Conservation (phyloP, 2,888 invertebrate genomes). For the Macrophya alboannulata region DNA sequence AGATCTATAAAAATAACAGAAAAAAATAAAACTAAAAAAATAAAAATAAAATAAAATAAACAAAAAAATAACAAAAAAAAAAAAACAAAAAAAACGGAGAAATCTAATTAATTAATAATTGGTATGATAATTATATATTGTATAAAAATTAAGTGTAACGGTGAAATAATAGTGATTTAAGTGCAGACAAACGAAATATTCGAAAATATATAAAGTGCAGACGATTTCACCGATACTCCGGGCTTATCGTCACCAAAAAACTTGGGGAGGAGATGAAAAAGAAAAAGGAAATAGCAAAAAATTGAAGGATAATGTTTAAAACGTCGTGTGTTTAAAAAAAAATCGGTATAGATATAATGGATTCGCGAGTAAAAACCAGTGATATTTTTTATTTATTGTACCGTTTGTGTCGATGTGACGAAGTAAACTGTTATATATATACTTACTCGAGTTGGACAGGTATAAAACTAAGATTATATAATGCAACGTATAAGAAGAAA, state of each 20-base stretch:
- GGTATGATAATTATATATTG: conserved; percentile 49
- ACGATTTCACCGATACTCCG: background rate
- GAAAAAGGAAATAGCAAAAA: background rate
- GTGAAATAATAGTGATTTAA: conserved; percentile 40
- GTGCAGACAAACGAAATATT: conserved; percentile 2
- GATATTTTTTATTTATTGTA: conserved; percentile 55
- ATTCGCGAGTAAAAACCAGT: conserved; percentile 40
- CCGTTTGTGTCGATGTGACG: conserved; percentile 48
- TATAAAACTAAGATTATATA: background rate
- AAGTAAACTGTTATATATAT: background rate
- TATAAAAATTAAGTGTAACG: conserved; percentile 32
- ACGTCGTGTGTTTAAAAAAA: background rate
- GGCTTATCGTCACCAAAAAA: background rate
- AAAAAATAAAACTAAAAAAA: background rate
- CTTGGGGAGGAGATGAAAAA: background rate
- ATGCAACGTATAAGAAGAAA: background rate
- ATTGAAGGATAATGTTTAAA: conserved; percentile 12
- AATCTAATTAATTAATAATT: conserved; percentile 41
- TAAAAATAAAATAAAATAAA: background rate
- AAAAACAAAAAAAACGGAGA: conserved; percentile 7
- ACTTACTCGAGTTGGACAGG: background rate
- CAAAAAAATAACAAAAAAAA: background rate
- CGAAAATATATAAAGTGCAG: conserved; percentile 2
- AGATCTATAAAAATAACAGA: background rate
- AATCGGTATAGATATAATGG: conserved; percentile 25